Evolutionary conservation across 2,888 invertebrate genomes (phyloP).

Genomic region (Apamea sordens): DNA sequence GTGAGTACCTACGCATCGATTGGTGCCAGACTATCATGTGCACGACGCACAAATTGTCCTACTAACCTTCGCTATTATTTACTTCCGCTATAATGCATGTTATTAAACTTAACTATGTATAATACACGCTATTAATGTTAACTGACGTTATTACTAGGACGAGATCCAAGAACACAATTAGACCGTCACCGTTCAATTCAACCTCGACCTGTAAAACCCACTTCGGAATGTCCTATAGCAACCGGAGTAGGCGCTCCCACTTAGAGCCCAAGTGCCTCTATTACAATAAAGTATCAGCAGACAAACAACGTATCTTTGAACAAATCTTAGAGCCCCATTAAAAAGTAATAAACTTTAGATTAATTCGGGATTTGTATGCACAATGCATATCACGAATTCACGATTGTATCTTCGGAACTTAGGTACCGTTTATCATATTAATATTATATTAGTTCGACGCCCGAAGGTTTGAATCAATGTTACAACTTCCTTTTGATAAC

Average conservation of each 20-base stretch:
- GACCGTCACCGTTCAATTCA: slow-evolving; percentile 32
- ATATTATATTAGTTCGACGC: slow-evolving; percentile 45
- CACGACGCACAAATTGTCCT: slow-evolving; percentile 41
- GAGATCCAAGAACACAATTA: slow-evolving; percentile 50
- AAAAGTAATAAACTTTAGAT: slow-evolving; percentile 53
- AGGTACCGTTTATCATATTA: slow-evolving; percentile 52
- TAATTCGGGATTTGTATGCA: slow-evolving; percentile 54
- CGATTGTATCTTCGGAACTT: slow-evolving; percentile 36
- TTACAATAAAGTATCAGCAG: slow-evolving; percentile 14
- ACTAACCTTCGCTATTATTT: slow-evolving; percentile 55
- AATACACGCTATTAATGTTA: slow-evolving; percentile 31
- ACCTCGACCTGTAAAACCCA: slow-evolving; percentile 49
- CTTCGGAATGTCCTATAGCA: slow-evolving; percentile 17
- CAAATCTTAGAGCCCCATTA: slow-evolving; percentile 49
- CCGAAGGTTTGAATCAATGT: slow-evolving; percentile 42
- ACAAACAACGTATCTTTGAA: slow-evolving; percentile 18
- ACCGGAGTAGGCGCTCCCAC: slow-evolving; percentile 4
- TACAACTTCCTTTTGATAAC: slow-evolving; percentile 49
- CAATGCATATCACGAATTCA: slow-evolving; percentile 13
- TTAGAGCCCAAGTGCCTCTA: slow-evolving; percentile 10
- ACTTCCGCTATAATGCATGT: slow-evolving; percentile 50
- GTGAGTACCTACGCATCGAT: slow-evolving; percentile 15
- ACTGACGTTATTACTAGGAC: slow-evolving; percentile 25
- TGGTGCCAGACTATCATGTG: background rate
- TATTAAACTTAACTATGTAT: slow-evolving; percentile 42